phyloP scores from a whole-genome alignment of 2,797 vertebrate genomes.

The Gobionotothen gibberifrons region DNA sequence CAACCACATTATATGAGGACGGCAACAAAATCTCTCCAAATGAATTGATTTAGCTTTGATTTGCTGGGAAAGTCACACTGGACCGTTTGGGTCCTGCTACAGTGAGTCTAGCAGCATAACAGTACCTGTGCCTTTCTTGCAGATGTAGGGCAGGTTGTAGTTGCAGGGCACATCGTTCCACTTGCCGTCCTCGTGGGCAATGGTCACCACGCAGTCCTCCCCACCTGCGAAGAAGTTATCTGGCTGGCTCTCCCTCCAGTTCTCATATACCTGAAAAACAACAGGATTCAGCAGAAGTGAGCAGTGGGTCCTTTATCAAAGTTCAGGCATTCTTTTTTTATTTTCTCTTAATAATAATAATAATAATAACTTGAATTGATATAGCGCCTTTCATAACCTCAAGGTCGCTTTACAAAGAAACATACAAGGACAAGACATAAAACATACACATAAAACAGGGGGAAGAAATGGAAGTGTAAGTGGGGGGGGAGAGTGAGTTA shows the following conservation, averaged over 20 bases:
- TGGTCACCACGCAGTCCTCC: constrained; percentile 96
- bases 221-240: constrained; percentile 97
- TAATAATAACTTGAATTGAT: too few relatives aligned
- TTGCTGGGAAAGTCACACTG: background rate
- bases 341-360: too few relatives aligned
- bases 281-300: background rate
- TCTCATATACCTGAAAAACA: constrained; percentile 90
- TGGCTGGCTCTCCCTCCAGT: constrained; percentile 95
- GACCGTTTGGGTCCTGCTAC: background rate
- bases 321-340: too few relatives aligned
- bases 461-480: too few relatives aligned
- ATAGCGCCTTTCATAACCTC: too few relatives aligned
- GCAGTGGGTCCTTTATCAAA: background rate
- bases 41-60: constrained; percentile 8
- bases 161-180: constrained; percentile 99
- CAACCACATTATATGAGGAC: constrained; percentile 4
- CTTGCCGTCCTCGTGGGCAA: constrained; percentile 93
- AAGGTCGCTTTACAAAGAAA: too few relatives aligned
- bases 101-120: constrained; percentile 5
- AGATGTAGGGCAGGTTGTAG: constrained; percentile 97
- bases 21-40: background rate
- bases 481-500: too few relatives aligned
- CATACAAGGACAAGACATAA: too few relatives aligned
- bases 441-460: too few relatives aligned
- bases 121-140: constrained; percentile 96